Conservation (phyloP, 2,797 vertebrate species). For the Garrulus glandarius region DNA sequence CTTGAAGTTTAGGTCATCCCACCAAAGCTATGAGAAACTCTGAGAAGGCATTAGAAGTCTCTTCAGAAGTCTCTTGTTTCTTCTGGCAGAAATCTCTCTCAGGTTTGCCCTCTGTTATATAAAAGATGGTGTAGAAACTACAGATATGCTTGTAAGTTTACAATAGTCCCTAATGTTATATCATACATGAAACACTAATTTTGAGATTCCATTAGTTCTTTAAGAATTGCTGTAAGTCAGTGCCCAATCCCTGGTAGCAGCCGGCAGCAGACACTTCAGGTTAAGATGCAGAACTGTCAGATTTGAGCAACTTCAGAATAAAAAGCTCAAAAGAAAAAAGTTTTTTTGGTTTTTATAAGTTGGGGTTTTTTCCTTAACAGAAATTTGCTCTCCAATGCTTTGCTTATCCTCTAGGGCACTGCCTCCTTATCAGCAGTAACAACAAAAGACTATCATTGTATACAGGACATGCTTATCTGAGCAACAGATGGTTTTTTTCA, state of each 20-base stretch:
- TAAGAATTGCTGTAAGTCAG: not conserved
- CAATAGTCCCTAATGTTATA: not conserved
- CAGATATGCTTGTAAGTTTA: not conserved
- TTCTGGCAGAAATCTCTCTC: not conserved
- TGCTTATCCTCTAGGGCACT: conserved; percentile 5
- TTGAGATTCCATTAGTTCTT: not conserved
- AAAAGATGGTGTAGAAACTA: not conserved
- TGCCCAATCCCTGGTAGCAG: not conserved
- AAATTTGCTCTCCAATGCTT: not conserved
- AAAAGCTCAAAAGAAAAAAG: not conserved
- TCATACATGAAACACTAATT: not conserved
- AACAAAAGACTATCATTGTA: conserved; percentile 2
- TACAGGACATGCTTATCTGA: not conserved
- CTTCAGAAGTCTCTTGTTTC: not conserved
- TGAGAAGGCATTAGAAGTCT: not conserved
- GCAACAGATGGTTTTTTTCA: not conserved
- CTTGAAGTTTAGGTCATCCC: not conserved
- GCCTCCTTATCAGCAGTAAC: not conserved
- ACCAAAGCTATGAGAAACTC: not conserved
- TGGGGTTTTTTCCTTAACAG: not conserved
- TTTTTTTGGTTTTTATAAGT: not conserved
- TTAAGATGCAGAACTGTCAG: not conserved
- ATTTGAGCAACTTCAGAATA: not conserved
- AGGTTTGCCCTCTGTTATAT: not conserved
- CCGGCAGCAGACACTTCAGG: not conserved